A percentile compares a stretch with the other conserved stretches of the same genome.
These are phyloP conservation scores for Irena cyanogastra DNA, from an alignment of 2,113 vertebrate species.

Conservation along the genomic window DNA sequence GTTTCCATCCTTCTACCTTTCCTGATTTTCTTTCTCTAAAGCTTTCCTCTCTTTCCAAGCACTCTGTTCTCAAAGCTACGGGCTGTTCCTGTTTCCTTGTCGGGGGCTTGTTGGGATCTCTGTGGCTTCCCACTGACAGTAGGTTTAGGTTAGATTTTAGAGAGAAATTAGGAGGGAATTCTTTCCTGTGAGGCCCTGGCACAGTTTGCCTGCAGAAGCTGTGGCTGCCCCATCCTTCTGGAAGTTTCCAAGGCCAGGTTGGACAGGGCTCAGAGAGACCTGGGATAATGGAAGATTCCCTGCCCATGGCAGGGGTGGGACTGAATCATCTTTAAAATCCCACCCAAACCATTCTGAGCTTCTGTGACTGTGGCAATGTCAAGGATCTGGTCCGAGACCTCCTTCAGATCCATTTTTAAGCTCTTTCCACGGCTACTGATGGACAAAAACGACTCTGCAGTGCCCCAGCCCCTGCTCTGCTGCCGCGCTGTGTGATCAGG, in stretches of 20 bases:
- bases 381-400: neutral
- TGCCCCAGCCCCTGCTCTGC: neutral
- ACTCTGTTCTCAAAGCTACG: neutral
- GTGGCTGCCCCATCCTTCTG: neutral
- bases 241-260: neutral
- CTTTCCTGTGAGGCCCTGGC: neutral
- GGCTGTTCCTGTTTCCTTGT: neutral
- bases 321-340: neutral
- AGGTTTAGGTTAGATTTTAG: neutral
- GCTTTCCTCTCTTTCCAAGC: neutral
- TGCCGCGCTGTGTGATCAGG: neutral
- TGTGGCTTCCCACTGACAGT: neutral
- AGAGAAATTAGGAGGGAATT: neutral
- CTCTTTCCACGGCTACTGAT: neutral
- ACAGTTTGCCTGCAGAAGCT: neutral
- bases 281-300: fast-evolving
- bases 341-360: neutral
- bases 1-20: neutral
- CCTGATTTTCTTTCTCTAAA: neutral
- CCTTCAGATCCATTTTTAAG: neutral
- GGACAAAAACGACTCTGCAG: neutral
- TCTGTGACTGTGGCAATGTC: neutral
- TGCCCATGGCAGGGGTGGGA: neutral
- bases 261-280: fast-evolving
- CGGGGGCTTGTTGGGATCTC: neutral